Evolutionary conservation across 2,797 vertebrate species (phyloP).

Genomic region (Margarornis squamiger): DNA sequence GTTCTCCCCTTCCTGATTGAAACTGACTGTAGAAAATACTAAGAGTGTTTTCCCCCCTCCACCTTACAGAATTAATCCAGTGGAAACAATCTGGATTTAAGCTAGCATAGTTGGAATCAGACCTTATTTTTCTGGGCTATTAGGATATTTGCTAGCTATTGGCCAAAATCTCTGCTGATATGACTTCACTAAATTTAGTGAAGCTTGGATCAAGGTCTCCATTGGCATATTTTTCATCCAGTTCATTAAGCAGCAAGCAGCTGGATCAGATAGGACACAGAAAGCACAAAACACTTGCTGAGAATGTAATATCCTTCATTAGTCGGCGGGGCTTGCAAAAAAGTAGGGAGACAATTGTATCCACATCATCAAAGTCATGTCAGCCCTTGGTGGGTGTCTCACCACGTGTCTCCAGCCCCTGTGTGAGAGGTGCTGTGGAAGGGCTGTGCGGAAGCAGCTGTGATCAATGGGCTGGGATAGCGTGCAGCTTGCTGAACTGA

Average conservation of each 20-base stretch:
- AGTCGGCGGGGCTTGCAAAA: neutral
- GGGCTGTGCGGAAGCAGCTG: neutral
- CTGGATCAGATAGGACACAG: neutral
- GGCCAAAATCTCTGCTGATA: neutral
- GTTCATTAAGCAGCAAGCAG: conserved; percentile 32
- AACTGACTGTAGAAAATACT: neutral
- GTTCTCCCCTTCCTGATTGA: neutral
- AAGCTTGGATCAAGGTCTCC: conserved; percentile 2
- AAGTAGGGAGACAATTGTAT: neutral
- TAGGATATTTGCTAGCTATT: neutral
- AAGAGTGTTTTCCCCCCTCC: neutral
- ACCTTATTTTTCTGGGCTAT: neutral
- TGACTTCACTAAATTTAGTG: neutral
- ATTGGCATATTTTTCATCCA: conserved; percentile 12
- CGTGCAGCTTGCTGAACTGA: neutral
- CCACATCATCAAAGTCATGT: neutral
- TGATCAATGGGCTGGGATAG: neutral
- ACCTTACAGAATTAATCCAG: neutral
- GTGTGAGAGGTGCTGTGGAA: neutral
- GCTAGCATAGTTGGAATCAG: neutral
- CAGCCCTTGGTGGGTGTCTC: neutral
- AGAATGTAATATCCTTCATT: conserved; percentile 13
- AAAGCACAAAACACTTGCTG: neutral
- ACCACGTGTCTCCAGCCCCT: neutral
- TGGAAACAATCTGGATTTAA: neutral